Evolutionary conservation across 2,888 invertebrate genomes (phyloP), one percentile per base, ranked within the genome.

Genomic region (Meandrusa payeni): DNA sequence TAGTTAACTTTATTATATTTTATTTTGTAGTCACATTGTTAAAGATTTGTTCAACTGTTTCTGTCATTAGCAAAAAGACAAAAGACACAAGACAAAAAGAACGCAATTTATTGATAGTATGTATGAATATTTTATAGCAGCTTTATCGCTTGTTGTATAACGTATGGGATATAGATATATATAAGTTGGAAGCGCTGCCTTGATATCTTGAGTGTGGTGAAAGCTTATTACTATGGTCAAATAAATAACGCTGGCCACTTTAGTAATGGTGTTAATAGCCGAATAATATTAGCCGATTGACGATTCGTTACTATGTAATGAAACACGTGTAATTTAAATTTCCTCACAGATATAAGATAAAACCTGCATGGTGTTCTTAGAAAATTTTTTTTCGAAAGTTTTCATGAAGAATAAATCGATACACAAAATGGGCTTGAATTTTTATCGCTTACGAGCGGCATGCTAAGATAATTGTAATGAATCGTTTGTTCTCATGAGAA

Each of bases 401-500:
- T 17, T 17, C 5, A 28, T 28, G 24, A 31, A 13, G 26, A n/a
- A n/a, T n/a, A 28, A 27, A 38, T 38, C 26, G 12, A 32, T 37
- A 36, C 22, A 26, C 9, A 15, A 31, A 37, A 42, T 24, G 7
- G 36, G 23, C 23, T 27, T 10, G 32, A 9, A 36, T 36, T 29
- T 42, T 37, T 37, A 32, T 37, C 23, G 10, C 19, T 10, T 23
- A 23, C 15, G 20, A 17, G 12, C n/a, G 15, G 26, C 26, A 27
- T 11, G 12, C 15, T 20, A 22, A 6, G 17, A 38, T 38, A 38
- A 32, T 11, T 20, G 27, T 38, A 38, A 38, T 44, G 43, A 38
- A 17, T 33, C 43, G 29, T 44, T 44, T 44, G 38, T 44, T 44
- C 43, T 44, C 43, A 44, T 33, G 43, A 15, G 38, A 44, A 38